Conservation (phyloP, 2,888 invertebrate species). For the Caenorhabditis angaria region DNA sequence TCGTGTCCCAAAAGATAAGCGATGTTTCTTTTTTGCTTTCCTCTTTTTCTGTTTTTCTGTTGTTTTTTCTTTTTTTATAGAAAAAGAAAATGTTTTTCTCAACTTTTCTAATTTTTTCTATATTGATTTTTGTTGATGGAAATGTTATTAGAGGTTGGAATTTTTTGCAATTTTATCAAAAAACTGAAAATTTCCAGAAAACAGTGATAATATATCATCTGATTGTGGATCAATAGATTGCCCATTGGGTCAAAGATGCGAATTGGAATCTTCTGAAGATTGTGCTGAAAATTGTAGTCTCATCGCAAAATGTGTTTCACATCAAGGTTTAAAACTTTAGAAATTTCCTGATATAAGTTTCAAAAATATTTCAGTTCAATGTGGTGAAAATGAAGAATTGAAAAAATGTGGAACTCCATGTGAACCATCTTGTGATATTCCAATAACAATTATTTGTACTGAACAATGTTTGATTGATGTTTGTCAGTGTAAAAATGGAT, state of each 20-base stretch:
- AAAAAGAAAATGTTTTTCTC: not conserved
- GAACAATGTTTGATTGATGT: conserved; percentile 21
- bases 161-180: too few relatives aligned
- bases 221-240: not conserved
- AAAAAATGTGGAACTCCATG: conserved; percentile 25
- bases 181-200: not conserved
- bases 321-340: not conserved
- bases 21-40: not conserved
- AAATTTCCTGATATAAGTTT: not conserved
- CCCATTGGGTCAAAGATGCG: not conserved
- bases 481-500: conserved; percentile 29
- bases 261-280: not conserved
- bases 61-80: not conserved
- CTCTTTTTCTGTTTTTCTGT: not conserved
- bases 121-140: not conserved
- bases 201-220: not conserved
- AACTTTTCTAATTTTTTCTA: not conserved
- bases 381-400: conserved; percentile 28
- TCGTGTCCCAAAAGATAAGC: not conserved
- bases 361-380: conserved; percentile 1
- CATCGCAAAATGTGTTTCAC: not conserved
- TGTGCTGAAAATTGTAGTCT: conserved; percentile 6
- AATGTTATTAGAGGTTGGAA: not conserved
- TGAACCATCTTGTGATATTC: conserved; percentile 30
- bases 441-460: conserved; percentile 9